These are phyloP conservation scores for Montipora capricornis DNA, from an alignment of 64 coral and sea anemone species.

Conservation along the genomic window DNA sequence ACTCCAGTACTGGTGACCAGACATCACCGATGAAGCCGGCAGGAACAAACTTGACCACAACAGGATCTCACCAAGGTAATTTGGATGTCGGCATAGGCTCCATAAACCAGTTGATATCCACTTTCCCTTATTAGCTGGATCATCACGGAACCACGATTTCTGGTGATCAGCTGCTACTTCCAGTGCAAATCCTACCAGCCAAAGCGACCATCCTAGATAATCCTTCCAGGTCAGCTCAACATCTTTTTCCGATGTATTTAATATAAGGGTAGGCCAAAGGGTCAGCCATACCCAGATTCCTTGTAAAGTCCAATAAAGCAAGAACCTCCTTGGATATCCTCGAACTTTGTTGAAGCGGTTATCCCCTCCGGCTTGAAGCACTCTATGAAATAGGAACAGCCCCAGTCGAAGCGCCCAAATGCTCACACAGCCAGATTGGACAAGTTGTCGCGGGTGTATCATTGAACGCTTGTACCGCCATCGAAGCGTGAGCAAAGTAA, in stretches of 20 bases:
- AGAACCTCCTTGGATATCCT: conserved; percentile 73
- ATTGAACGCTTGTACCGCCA: conserved; percentile 2
- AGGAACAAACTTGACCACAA: conserved; percentile 90
- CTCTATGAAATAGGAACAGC: conserved; percentile 74
- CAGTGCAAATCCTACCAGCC: conserved; percentile 83
- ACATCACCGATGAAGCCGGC: conserved; percentile 83
- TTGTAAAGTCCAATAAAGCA: conserved; percentile 89
- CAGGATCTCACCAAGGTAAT: conserved; percentile 96
- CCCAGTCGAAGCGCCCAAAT: conserved; percentile 89
- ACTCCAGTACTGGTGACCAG: conserved; percentile 81
- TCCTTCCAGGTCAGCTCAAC: conserved; percentile 82
- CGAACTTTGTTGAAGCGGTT: conserved; percentile 82
- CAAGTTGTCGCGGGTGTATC: conserved; percentile 68
- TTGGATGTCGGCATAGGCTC: conserved; percentile 91
- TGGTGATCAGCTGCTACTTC: conserved; percentile 85
- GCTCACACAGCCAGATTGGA: conserved; percentile 88
- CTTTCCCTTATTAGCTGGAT: conserved; percentile 82
- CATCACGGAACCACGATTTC: conserved; percentile 81
- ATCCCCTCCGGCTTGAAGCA: conserved; percentile 79
- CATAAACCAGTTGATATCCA: conserved; percentile 96
- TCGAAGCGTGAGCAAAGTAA: too few species aligned
- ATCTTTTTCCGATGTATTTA: conserved; percentile 78
- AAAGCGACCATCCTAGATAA: conserved; percentile 90
- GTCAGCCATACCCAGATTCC: conserved; percentile 88
- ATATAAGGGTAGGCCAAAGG: conserved; percentile 80